Base-by-base conservation (phyloP, 2,888 invertebrate species). In the Pelosia muscerda region DNA sequence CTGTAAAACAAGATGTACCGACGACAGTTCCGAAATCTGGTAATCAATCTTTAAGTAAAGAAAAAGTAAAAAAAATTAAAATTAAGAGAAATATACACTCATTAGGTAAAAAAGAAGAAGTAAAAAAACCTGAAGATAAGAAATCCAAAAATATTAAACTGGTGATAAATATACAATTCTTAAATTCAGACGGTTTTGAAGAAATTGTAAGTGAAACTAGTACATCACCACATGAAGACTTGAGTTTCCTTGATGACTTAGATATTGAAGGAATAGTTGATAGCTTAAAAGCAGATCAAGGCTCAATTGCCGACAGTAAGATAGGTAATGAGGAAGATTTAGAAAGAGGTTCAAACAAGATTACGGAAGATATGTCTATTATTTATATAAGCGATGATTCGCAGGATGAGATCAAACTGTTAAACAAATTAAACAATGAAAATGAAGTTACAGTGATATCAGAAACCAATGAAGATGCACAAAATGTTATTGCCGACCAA, bases 241-340 rank as follows among this genome's bases (percentile, higher is more conserved):
- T 92, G 31, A 89, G 88, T 76, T 92, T 92, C 73, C 83, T 92
- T 15, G 92, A 93, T 68, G 92, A 92, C 72, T 82, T 93, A 8
- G 83, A 93, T 77, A 79, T 91, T 31, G 93, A 93, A 74, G 92
- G 90, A 82, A 90, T 93, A 26, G 88, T 89, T 2, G 82, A 90
- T 59, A 88, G 84, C 72, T 81, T 92, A 70, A 84, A 84, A 65
- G 57, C 57, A 28, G 15, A 28, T 59, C 23, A 63, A 69, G 58
- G 26, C 53, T 34, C 64, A 13, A 60, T 25, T 28, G 22, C 19
- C 38, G 55, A 68, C 61, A 56, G 26, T 23, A 28, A 42, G 31
- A 23, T 25, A 10, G 31, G 1, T 1, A 2, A n/a, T 31, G 23
- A 66, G 55, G 26, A 53, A 25, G 6, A 31, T n/a, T n/a, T n/a